A percentile compares a stretch with the other conserved stretches of the same genome.
Evolutionary conservation across 2,113 vertebrate genomes (phyloP).

Genomic region (Hyaena hyaena): DNA sequence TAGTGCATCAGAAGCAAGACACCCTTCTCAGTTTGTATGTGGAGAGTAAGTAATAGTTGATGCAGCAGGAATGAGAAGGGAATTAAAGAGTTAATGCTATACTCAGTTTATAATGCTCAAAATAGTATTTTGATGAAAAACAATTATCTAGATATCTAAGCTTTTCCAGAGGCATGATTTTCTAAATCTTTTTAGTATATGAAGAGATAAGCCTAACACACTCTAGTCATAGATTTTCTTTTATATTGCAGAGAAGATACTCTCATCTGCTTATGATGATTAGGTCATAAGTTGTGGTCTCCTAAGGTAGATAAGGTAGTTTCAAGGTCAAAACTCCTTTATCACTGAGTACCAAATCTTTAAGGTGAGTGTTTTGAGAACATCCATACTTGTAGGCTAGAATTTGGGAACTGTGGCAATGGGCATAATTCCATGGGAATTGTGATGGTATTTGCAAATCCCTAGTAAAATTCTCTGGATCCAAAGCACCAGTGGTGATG

Average conservation of each 20-base stretch:
- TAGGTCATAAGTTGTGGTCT: not conserved
- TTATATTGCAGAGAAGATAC: not conserved
- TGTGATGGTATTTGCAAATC: not conserved
- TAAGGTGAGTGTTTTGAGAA: not conserved
- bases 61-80: not conserved
- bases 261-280: not conserved
- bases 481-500: not conserved
- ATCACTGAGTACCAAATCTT: not conserved
- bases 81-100: not conserved
- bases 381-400: not conserved
- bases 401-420: not conserved
- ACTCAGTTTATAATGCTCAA: not conserved
- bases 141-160: not conserved
- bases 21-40: not conserved
- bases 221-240: not conserved
- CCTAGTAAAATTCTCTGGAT: not conserved
- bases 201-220: not conserved
- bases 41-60: not conserved
- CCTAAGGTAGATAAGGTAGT: not conserved
- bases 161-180: not conserved
- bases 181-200: not conserved
- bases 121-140: conserved; percentile 36
- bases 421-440: not conserved
- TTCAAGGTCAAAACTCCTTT: not conserved
- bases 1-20: not conserved